Evolutionary conservation across 2,113 vertebrate genomes (phyloP), one percentile per base, ranked within the genome.

Genomic region (Chaetodon auriga): DNA sequence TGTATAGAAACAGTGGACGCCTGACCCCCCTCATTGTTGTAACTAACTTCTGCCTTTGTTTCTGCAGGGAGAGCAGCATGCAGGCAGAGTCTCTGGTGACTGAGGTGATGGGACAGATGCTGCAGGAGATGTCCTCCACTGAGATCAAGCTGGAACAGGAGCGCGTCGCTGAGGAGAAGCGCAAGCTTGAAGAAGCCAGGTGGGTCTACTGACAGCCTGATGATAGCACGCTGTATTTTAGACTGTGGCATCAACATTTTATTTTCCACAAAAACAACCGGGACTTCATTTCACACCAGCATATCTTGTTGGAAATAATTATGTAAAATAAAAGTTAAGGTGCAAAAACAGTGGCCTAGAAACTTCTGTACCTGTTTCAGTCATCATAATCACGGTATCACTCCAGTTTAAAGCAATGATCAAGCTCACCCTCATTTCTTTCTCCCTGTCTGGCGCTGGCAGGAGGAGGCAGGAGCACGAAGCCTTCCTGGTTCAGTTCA

Each of bases 391-490:
- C 18, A 7, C 23, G n/a, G 36, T 61, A n/a, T 35, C 2, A 7
- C 21, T 15, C 23, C 64, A 68, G 8, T 49, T 51, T 19, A 18
- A 68, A 35, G 16, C 2, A 0, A 21, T 19, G 8, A 2, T 36
- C 13, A 68, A 49, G 30, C 51, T 72, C 57, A 79, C 30, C 43
- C 7, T 15, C 9, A 13, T 60, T 54, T 74, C 3, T 2, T 23
- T 83, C 41, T 78, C 9, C n/a, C 7, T 38, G 19, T 75, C 11
- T 45, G 46, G 51, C 0, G 43, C 6, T 41, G 19, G 1, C 83
- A 99, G 98, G 89, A 90, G 91, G 82, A 97, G 88, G 74, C 95
- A 93, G 84, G 97, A 99, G 90, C 95, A 93, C 48, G 95, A 97
- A 68, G 91, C 89, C 36, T 87, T 96, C 61, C 84, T 98, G 82